A percentile compares a stretch with the other conserved stretches of the same genome.
Evolutionary conservation across 2,888 invertebrate genomes (phyloP).

Genomic region (Anoncus sp.): DNA sequence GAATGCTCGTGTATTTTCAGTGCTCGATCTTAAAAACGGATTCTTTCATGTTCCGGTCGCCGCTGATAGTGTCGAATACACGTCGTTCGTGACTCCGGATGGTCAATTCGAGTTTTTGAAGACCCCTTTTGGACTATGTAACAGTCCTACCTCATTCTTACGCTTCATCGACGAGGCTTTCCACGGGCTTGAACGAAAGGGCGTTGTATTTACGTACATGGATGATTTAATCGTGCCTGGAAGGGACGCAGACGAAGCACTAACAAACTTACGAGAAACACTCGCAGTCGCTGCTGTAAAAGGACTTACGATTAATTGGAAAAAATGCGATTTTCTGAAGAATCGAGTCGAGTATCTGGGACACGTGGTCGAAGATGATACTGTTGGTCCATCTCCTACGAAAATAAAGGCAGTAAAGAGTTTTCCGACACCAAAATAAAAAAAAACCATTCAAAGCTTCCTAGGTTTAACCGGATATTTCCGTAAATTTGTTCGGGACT

Average conservation of each 20-base stretch:
- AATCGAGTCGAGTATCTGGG: constrained; percentile 58
- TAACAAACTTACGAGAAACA: constrained; percentile 36
- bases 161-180: constrained; percentile 67
- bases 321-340: constrained; percentile 60
- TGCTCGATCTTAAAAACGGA: constrained; percentile 67
- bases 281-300: constrained; percentile 51
- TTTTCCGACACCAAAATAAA: constrained; percentile 51
- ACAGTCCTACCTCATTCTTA: constrained; percentile 60
- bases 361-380: constrained; percentile 46
- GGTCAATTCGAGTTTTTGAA: constrained; percentile 66
- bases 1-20: constrained; percentile 58
- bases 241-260: constrained; percentile 38
- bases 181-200: constrained; percentile 17
- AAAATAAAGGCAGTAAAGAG: constrained; percentile 60
- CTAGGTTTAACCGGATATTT: constrained; percentile 66
- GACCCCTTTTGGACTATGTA: constrained; percentile 49
- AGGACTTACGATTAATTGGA: constrained; percentile 61
- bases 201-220: constrained; percentile 47
- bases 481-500: constrained; percentile 65
- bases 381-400: constrained; percentile 46
- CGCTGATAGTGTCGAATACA: constrained; percentile 64
- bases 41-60: constrained; percentile 69
- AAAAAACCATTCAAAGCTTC: constrained; percentile 61
- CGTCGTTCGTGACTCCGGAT: constrained; percentile 66
- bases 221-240: constrained; percentile 62